Percentiles rank a stretch among this genome's conserved stretches.
These are phyloP conservation scores for Pocillopora damicornis DNA, from an alignment of 64 coral and sea anemone species.

Conservation along the genomic window DNA sequence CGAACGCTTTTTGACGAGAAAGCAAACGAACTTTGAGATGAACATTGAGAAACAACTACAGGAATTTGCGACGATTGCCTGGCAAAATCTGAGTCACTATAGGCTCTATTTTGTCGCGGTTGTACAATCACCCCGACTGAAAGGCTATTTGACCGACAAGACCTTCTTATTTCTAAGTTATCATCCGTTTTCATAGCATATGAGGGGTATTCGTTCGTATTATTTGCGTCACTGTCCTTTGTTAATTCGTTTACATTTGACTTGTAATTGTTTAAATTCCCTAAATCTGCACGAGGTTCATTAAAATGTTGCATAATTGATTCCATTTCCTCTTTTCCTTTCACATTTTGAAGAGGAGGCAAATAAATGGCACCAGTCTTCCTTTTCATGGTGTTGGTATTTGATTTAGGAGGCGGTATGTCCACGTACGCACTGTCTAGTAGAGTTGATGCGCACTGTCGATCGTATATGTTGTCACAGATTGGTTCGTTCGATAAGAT, in stretches of 20 bases:
- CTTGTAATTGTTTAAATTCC: conserved; percentile 2
- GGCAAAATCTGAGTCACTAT: neutral
- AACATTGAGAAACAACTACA: neutral
- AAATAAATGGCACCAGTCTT: neutral
- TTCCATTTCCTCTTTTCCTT: neutral
- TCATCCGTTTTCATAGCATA: neutral
- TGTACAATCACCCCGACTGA: neutral
- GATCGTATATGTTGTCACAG: neutral
- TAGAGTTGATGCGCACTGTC: neutral
- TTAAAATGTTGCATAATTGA: neutral
- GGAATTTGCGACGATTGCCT: neutral
- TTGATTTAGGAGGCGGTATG: neutral
- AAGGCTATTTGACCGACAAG: neutral
- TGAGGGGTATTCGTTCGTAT: neutral
- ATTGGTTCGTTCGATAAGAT: neutral
- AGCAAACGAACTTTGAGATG: neutral
- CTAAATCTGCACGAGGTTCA: neutral
- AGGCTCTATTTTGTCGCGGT: too few relatives aligned
- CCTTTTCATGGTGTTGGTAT: neutral
- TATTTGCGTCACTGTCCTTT: neutral
- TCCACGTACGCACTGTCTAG: neutral
- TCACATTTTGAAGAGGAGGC: conserved; percentile 8
- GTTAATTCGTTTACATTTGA: neutral
- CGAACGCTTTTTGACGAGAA: neutral
- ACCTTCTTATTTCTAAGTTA: neutral